These are phyloP conservation scores for Paedocypris micromegethes DNA, from an alignment of 2,797 vertebrate species.

Conservation along the genomic window DNA sequence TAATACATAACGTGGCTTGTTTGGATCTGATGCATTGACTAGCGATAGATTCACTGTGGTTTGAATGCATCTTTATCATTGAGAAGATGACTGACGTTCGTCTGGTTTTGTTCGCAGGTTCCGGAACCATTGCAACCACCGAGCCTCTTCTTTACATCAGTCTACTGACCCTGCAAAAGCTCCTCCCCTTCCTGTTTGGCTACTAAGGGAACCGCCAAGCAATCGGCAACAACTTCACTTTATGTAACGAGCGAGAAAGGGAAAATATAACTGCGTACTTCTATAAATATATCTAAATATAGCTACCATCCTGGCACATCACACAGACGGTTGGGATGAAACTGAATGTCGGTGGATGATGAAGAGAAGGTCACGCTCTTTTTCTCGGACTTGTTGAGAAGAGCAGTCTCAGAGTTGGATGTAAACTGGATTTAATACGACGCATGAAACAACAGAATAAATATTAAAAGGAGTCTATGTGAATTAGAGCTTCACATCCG, in stretches of 20 bases:
- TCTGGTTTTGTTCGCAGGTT: constrained; percentile 65
- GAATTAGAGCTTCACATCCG: constrained; percentile 56
- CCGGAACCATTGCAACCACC: constrained; percentile 66
- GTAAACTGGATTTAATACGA: constrained; percentile 65
- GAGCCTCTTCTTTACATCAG: constrained; percentile 73
- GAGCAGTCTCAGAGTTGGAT: constrained; percentile 49
- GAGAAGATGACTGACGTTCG: constrained; percentile 13
- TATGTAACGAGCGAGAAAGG: constrained; percentile 64
- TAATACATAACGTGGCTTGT: too few species aligned
- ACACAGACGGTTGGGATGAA: constrained; percentile 40
- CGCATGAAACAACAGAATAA: constrained; percentile 67
- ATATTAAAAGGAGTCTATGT: constrained; percentile 56
- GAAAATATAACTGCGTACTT: constrained; percentile 33
- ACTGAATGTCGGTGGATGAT: constrained; percentile 23
- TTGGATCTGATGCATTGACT: too few species aligned
- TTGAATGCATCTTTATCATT: too few species aligned
- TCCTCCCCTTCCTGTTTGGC: constrained; percentile 76
- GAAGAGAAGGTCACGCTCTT: constrained; percentile 32
- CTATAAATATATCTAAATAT: constrained; percentile 45
- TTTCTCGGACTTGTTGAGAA: constrained; percentile 35
- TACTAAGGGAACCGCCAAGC: constrained; percentile 70
- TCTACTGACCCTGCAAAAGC: constrained; percentile 78
- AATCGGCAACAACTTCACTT: constrained; percentile 51
- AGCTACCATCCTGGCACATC: constrained; percentile 52
- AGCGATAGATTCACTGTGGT: too few species aligned